Conservation (phyloP, 2,797 vertebrate genomes). For the Macropus fuliginosus region DNA sequence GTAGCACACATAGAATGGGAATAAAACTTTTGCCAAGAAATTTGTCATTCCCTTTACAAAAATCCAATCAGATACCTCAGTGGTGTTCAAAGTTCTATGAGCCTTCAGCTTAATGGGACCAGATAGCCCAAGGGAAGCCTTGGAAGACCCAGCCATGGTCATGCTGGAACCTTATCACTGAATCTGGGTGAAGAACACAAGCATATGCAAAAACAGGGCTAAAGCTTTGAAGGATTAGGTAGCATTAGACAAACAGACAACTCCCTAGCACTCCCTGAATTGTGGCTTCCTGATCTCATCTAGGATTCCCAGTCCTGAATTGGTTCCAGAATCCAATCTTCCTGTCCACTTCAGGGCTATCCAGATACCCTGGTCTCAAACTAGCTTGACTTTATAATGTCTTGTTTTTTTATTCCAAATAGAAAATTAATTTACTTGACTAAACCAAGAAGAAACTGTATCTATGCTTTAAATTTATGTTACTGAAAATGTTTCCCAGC, state of each 20-base stretch:
- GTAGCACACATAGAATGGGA: neutral
- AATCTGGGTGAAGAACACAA: neutral
- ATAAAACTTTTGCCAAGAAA: neutral
- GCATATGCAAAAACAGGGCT: neutral
- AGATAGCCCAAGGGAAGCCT: neutral
- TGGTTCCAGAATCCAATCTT: neutral
- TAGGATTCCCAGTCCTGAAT: neutral
- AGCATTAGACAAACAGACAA: neutral
- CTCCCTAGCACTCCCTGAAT: neutral
- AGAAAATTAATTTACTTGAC: neutral
- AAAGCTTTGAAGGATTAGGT: neutral
- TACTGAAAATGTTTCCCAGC: neutral
- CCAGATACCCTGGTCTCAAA: neutral
- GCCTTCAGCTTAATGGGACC: neutral
- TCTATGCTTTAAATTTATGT: neutral
- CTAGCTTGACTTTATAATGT: neutral
- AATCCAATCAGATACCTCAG: neutral
- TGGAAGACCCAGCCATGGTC: neutral
- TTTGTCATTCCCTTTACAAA: neutral
- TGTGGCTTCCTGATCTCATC: neutral
- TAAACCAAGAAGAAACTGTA: neutral
- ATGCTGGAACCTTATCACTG: neutral
- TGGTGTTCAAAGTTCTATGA: neutral
- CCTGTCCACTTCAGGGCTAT: neutral
- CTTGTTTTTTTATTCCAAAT: neutral